Evolutionary conservation across 1,140 invertebrate genomes (phyloP).

Genomic region (Thrips palmi): DNA sequence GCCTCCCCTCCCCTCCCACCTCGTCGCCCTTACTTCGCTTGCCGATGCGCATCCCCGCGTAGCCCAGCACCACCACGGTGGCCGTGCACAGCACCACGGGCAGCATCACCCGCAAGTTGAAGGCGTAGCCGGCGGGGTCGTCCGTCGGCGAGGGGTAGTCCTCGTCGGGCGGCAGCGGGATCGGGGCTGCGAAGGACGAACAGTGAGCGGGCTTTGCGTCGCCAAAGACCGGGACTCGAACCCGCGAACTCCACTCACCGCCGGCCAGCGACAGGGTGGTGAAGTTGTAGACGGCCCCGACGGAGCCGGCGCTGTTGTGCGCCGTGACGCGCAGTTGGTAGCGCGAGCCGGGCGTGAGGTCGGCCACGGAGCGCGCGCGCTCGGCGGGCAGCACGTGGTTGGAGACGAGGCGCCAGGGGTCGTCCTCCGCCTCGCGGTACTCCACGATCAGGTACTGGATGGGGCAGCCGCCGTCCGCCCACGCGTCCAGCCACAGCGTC

Average conservation of each 20-base stretch:
- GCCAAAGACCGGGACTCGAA: too few species aligned
- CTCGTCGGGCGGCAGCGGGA: too few species aligned
- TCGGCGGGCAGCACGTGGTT: slow-evolving; percentile 57
- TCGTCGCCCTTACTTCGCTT: too few species aligned
- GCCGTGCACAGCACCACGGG: too few species aligned
- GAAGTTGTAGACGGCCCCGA: slow-evolving; percentile 71
- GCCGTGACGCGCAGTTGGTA: slow-evolving; percentile 77
- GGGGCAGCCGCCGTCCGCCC: slow-evolving; percentile 77
- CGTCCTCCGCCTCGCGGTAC: slow-evolving; percentile 36
- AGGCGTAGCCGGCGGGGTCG: too few species aligned
- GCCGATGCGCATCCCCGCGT: too few species aligned
- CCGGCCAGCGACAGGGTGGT: slow-evolving; percentile 56
- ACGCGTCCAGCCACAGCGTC: slow-evolving; percentile 70
- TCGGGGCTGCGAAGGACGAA: too few species aligned
- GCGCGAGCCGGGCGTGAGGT: slow-evolving; percentile 64
- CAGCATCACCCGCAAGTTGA: too few species aligned
- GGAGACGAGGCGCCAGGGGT: slow-evolving; percentile 48
- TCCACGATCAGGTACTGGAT: slow-evolving; percentile 75
- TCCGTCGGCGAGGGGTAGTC: too few species aligned
- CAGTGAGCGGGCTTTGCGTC: too few species aligned
- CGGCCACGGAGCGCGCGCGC: slow-evolving; percentile 56
- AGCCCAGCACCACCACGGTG: too few species aligned
- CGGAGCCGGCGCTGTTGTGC: slow-evolving; percentile 81
- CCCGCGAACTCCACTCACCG: slow-evolving; percentile 29
- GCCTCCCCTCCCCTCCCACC: too few species aligned